Conservation (phyloP, 2,113 vertebrate species). For the Cervus canadensis region DNA sequence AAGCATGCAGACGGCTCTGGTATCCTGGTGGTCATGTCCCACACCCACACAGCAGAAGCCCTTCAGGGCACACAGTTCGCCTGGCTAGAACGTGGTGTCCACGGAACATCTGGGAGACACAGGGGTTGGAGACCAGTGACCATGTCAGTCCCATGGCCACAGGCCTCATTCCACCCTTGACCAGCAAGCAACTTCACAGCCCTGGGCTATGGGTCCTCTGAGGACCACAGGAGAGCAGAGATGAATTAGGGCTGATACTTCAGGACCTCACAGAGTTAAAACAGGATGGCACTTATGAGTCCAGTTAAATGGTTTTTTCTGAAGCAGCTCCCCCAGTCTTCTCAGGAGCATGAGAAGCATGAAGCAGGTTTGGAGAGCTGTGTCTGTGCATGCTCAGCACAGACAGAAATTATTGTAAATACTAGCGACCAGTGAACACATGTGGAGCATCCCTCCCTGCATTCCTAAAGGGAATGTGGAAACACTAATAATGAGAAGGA, state of each 20-base stretch:
- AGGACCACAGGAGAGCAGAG: accelerated
- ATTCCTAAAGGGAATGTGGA: background rate
- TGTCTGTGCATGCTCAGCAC: background rate
- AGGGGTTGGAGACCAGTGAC: background rate
- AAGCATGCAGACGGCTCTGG: background rate
- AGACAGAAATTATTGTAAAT: background rate
- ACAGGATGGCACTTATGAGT: no score
- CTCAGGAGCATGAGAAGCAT: background rate
- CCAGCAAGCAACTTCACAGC: background rate
- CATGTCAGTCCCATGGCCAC: background rate
- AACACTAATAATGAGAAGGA: background rate
- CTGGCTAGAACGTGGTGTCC: background rate
- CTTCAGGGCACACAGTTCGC: background rate
- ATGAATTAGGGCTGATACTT: background rate
- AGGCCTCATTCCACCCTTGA: no score
- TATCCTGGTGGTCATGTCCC: background rate
- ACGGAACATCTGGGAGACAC: background rate
- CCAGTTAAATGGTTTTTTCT: background rate
- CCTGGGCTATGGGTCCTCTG: background rate
- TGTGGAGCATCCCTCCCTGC: background rate
- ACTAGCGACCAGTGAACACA: background rate
- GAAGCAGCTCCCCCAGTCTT: background rate
- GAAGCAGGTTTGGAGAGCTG: background rate
- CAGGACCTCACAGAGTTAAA: background rate
- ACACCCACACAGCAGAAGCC: background rate